Evolutionary conservation across 2,797 vertebrate species (phyloP), one percentile per base, ranked within the genome.

Genomic region (Anabacerthia variegaticeps): DNA sequence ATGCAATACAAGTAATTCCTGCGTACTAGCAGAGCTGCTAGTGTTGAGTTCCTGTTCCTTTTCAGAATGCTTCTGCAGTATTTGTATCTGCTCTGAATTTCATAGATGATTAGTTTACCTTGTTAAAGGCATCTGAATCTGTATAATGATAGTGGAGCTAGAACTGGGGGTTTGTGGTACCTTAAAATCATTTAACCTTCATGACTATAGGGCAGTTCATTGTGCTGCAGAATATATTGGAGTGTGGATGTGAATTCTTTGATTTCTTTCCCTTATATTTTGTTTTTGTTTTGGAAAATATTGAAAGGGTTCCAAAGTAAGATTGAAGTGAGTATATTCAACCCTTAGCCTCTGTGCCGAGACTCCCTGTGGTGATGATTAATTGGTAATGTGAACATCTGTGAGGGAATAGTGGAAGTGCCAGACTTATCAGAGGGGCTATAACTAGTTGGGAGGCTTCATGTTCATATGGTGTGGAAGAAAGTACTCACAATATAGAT

Each of bases 341-440:
- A 26, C 72, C 56, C 28, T 79, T 87, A 52, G 48, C 84, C 37
- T 94, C 37, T 87, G 63, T 85, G 81, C 77, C n/a, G 55, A 71
- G 56, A 20, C 48, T 86, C 67, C 63, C 84, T 71, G 49, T 79
- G 61, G 67, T 93, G 90, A 79, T 91, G 85, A 78, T 94, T 82
- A 93, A 95, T 82, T 89, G 81, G 55, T 71, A 76, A 79, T 59
- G 28, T 82, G 66, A 86, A 92, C 75, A 84, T 92, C 75, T 94
- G 84, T 76, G 83, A 93, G 74, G 44, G 48, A 73, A 46, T 12
- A 67, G 54, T 62, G n/a, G 37, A 78, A 86, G 37, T 72, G 88
- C 83, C 59, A 93, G 18, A 62, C 39, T 90, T 90, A 56, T 79
- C 74, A 46, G 63, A 76, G 14, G 23, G 28, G 8, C 63, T 75